These are phyloP conservation scores for Saimiri boliviensis DNA, from an alignment of 2,113 vertebrate species.

Conservation along the genomic window DNA sequence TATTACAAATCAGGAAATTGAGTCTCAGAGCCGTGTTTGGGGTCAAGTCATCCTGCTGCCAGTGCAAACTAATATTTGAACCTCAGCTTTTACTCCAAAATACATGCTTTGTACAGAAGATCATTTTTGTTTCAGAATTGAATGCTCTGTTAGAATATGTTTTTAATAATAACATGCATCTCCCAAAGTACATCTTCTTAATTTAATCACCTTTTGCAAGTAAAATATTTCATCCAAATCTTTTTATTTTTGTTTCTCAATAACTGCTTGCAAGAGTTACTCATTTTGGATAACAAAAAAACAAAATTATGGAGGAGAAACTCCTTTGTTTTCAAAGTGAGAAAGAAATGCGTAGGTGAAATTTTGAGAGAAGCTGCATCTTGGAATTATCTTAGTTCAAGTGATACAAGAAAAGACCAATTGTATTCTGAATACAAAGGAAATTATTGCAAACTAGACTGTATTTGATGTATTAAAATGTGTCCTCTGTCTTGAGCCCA, in stretches of 20 bases:
- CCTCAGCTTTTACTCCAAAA: neutral
- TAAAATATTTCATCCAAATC: conserved; percentile 7
- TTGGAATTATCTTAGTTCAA: conserved; percentile 32
- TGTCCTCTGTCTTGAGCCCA: neutral
- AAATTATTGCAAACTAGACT: conserved; percentile 10
- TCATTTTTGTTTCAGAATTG: neutral
- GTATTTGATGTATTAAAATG: neutral
- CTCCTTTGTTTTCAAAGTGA: neutral
- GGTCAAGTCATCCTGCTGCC: neutral
- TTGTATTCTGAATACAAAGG: neutral
- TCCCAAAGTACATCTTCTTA: neutral
- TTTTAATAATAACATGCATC: neutral
- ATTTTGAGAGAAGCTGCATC: neutral
- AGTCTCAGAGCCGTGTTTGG: neutral
- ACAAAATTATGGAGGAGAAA: neutral
- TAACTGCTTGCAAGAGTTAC: neutral
- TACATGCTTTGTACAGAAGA: neutral
- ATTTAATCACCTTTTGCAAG: conserved; percentile 25
- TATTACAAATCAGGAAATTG: neutral
- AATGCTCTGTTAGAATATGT: neutral
- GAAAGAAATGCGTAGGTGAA: neutral
- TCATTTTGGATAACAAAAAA: neutral
- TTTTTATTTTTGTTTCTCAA: neutral
- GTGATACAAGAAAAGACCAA: neutral
- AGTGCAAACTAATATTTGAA: neutral